Evolutionary conservation across 2,888 invertebrate species (phyloP), one percentile per base, ranked within the genome.

Genomic region (Junonia oenone): DNA sequence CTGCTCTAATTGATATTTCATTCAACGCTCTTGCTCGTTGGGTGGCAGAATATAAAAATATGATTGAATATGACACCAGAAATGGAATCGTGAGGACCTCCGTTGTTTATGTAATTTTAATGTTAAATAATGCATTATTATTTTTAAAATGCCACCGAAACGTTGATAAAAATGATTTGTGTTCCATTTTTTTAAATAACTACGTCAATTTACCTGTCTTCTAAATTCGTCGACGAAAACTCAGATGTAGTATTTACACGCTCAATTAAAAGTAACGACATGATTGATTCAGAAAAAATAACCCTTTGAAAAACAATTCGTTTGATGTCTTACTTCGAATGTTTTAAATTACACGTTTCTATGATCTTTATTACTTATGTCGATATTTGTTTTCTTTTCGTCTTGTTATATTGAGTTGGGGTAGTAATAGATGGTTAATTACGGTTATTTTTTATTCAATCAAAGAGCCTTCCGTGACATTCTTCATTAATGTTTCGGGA

Each of bases 1-100:
- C 68, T 80, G 76, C 76, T 83, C 83, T 86, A 88, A 89, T 89
- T 89, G 86, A 88, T 86, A 88, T 86, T 85, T 86, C 81, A 86
- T 84, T 82, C 86, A 82, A 75, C 76, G 78, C 76, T 78, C 78
- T 75, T 73, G 73, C 86, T 78, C 76, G 71, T 75, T 89, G 89
- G 89, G 89, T 89, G 89, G 89, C 80, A 71, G 69, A 63, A 73
- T 73, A 75, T 79, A 75, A 78, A 78, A 81, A 81, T 77, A 80
- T 76, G 76, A 81, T 78, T 76, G 75, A 75, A 79, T 74, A 73
- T 78, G 78, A 84, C 80, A 79, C 83, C 79, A 69, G 69, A 72
- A 71, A 67, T 68, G 71, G 63, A 63, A 64, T 74, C 5, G 2
- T 9, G 68, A 75, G 40, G 22, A n/a, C 13, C 37, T 37, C 29